These are phyloP conservation scores for Phymatocera aterrima DNA, from an alignment of 2,888 invertebrate species.

Conservation along the genomic window DNA sequence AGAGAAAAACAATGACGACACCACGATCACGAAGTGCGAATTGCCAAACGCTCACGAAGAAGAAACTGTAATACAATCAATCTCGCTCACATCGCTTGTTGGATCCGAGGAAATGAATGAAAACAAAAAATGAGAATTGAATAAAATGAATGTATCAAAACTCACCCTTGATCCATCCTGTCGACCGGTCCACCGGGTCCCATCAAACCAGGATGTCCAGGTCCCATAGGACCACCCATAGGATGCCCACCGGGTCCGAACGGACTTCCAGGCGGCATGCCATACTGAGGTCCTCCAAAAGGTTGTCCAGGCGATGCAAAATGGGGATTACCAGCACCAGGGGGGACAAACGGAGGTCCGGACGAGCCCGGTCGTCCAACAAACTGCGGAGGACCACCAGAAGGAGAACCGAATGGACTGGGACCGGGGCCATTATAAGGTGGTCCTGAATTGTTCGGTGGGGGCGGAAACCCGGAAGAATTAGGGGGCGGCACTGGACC, in stretches of 20 bases:
- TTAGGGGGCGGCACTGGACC: constrained; percentile 82
- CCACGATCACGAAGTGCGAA: no score
- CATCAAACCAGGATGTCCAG: constrained; percentile 80
- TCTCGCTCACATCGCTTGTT: neutral
- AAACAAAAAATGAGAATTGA: neutral
- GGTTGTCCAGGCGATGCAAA: constrained; percentile 80
- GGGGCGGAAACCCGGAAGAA: constrained; percentile 73
- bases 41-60: no score
- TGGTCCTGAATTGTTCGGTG: constrained; percentile 75
- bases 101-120: neutral
- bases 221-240: constrained; percentile 80
- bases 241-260: constrained; percentile 82
- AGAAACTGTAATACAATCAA: neutral
- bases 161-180: constrained; percentile 87
- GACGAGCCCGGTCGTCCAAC: constrained; percentile 82
- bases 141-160: constrained; percentile 56
- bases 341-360: constrained; percentile 84
- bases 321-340: constrained; percentile 82
- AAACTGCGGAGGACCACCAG: constrained; percentile 79
- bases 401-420: constrained; percentile 83
- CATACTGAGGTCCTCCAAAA: constrained; percentile 82
- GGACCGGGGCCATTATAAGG: constrained; percentile 84
- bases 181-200: constrained; percentile 87
- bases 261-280: constrained; percentile 84
- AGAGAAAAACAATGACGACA: no score